phyloP scores from a whole-genome alignment of 2,113 vertebrate genomes.

The Xenopus tropicalis region UCB_Xtro_10.0 CM004443.2:51891001-51891500 shows the following conservation, averaged over 20 bases:
- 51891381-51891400: constrained; percentile 17
- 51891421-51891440: constrained; percentile 19
- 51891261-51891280: constrained; percentile 36
- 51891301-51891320: constrained; percentile 43
- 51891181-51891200: constrained; percentile 14
- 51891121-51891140: neutral
- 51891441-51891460: constrained; percentile 15
- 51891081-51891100: neutral
- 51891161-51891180: neutral
- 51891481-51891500: constrained; percentile 21
- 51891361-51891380: constrained; percentile 30
- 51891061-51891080: too few species aligned
- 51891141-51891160: constrained; percentile 7
- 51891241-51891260: constrained; percentile 43
- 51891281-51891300: constrained; percentile 29
- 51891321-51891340: constrained; percentile 30
- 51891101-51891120: neutral
- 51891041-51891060: too few species aligned
- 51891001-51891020: too few species aligned
- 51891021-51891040: too few species aligned
- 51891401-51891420: constrained; percentile 16
- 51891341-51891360: constrained; percentile 37
- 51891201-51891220: constrained; percentile 13
- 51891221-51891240: constrained; percentile 41
- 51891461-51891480: constrained; percentile 24